Evolutionary conservation across 2,797 vertebrate genomes (phyloP).

Genomic region (Periophthalmus magnuspinnatus): DNA sequence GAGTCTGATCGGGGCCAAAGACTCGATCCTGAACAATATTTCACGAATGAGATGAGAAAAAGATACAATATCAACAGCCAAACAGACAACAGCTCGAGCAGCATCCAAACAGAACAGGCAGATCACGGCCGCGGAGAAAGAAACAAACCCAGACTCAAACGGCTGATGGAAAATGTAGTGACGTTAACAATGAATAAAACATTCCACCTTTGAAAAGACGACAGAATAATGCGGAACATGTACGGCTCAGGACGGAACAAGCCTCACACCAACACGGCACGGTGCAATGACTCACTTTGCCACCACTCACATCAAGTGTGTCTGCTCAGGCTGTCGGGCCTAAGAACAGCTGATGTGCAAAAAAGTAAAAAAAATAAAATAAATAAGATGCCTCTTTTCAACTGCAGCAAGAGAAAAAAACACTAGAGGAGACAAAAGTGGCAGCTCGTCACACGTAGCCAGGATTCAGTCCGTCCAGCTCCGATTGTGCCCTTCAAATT

Average conservation of each 20-base stretch:
- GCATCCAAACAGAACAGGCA: constrained; percentile 79
- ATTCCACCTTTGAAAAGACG: constrained; percentile 65
- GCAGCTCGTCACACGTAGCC: constrained; percentile 70
- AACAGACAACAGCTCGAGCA: constrained; percentile 81
- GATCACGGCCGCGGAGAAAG: constrained; percentile 60
- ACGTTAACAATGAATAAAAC: constrained; percentile 66
- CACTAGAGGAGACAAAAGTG: constrained; percentile 71
- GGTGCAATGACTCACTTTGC: constrained; percentile 99
- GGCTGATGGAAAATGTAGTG: constrained; percentile 71
- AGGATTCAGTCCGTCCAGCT: constrained; percentile 67
- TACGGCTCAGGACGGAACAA: constrained; percentile 84
- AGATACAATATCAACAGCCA: constrained; percentile 70
- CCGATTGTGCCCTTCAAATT: constrained; percentile 46
- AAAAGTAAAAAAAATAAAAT: constrained; percentile 77
- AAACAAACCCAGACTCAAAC: constrained; percentile 38
- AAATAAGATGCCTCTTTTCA: constrained; percentile 82
- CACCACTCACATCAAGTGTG: constrained; percentile 99
- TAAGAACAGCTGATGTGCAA: constrained; percentile 99
- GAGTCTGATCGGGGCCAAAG: constrained; percentile 53
- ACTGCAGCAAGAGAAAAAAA: constrained; percentile 71
- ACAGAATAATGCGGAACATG: constrained; percentile 85
- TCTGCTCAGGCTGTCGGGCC: constrained; percentile 99
- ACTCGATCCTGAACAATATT: constrained; percentile 96
- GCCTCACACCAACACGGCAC: constrained; percentile 77
- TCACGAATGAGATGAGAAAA: constrained; percentile 60